Evolutionary conservation across 2,888 invertebrate species (phyloP).

Genomic region (Trissoscelio sp.): DNA sequence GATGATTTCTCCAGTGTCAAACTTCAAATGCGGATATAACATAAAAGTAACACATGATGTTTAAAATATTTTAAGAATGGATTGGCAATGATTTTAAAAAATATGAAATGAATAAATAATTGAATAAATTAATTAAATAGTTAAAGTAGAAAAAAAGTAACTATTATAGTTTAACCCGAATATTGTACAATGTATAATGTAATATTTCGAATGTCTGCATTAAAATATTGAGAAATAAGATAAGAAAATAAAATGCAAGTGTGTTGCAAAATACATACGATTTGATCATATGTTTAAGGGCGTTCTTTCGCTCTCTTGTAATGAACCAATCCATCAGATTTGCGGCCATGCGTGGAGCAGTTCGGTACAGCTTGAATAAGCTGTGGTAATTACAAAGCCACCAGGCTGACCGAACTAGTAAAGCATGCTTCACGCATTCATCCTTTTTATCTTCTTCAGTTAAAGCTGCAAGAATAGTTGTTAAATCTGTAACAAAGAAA

Average conservation of each 20-base stretch:
- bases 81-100: too few species aligned
- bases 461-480: conserved; percentile 93
- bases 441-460: conserved; percentile 91
- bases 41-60: not conserved
- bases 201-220: not conserved
- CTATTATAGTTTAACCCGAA: not conserved
- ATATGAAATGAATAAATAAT: too few species aligned
- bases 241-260: conserved; percentile 28
- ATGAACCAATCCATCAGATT: conserved; percentile 99
- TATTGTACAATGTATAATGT: not conserved
- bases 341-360: conserved; percentile 97
- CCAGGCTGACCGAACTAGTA: conserved; percentile 96
- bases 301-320: conserved; percentile 95
- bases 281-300: conserved; percentile 96
- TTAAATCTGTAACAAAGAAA: conserved; percentile 90
- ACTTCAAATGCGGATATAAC: conserved; percentile 1
- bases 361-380: conserved; percentile 95
- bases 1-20: not conserved
- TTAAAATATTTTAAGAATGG: too few species aligned
- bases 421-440: conserved; percentile 92
- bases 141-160: too few species aligned
- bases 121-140: too few species aligned
- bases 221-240: not conserved
- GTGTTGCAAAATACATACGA: conserved; percentile 90
- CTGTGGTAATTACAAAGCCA: conserved; percentile 95